Base-by-base conservation (phyloP, 2,113 vertebrate species). In the Sylvia atricapilla region DNA sequence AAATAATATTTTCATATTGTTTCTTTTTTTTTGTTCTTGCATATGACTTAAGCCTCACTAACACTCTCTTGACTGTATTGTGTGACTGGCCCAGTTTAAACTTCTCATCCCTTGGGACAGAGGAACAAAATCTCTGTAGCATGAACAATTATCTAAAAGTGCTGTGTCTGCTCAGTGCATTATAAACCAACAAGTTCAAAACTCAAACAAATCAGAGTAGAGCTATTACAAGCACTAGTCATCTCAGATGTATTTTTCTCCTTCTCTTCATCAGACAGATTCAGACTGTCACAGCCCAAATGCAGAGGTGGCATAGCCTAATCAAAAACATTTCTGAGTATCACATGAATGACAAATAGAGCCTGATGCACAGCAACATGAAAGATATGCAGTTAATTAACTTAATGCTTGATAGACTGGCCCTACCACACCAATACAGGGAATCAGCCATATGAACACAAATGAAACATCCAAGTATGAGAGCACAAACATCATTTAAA, bases 361-460 rank as follows among this genome's bases (percentile, higher is more conserved):
- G 21, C n/a, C 47, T 89, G 7, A 46, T 49, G 23, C 25, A 24
- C 11, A 58, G 46, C 41, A 85, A 46, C 17, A 31, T 39, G 72
- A 75, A 89, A 94, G 52, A 50, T 33, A 62, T 6, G 35, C 56
- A 67, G 62, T 75, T 87, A 87, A 89, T 72, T 93, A 91, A 56
- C 25, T 77, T 59, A 47, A 8, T 64, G 44, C 44, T 53, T 75
- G 47, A 63, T 21, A 92, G 80, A 89, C 60, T 82, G 66, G 27
- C 53, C 76, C 46, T 33, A n/a, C 24, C 49, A 53, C 31, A 72
- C n/a, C 31, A 50, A 44, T 60, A 68, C 21, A 79, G 19, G 62
- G 27, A 44, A 60, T 82, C n/a, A 27, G 20, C 14, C 44, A 2
- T 16, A 18, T 6, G 24, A 90, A 60, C 63, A 59, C 27, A 63